These are phyloP conservation scores for Athalia rosae DNA, from an alignment of 2,888 invertebrate species.

Conservation along the genomic window DNA sequence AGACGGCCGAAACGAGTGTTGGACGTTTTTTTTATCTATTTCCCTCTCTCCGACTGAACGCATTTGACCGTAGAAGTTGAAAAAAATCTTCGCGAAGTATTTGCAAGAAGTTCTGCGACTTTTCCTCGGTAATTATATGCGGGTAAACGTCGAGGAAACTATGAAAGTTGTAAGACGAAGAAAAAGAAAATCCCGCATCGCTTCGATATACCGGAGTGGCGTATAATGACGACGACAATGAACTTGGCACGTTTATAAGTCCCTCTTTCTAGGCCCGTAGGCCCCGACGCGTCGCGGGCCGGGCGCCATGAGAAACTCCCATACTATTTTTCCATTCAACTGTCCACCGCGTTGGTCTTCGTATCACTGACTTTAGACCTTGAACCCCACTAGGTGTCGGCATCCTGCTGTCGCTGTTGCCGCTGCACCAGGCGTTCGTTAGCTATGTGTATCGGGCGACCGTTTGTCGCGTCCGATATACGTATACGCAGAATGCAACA, in stretches of 20 bases:
- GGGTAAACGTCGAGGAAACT: too few species aligned
- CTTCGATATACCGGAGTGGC: conserved; percentile 48
- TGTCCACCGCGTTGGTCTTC: conserved; percentile 34
- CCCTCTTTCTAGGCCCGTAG: conserved; percentile 1
- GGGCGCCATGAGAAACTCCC: conserved; percentile 66
- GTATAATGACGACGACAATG: conserved; percentile 57
- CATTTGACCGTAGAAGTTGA: too few species aligned
- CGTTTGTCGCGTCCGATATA: background rate
- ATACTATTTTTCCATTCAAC: conserved; percentile 57
- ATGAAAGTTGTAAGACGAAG: too few species aligned
- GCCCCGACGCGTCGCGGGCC: conserved; percentile 48
- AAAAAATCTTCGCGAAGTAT: too few species aligned
- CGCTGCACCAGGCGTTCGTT: background rate
- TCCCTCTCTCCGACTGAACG: too few species aligned
- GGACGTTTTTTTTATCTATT: too few species aligned
- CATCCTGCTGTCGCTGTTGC: conserved; percentile 20
- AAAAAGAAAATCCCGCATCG: background rate
- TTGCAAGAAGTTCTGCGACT: too few species aligned
- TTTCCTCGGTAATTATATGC: too few species aligned
- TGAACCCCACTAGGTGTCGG: conserved; percentile 21
- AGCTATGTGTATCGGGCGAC: background rate
- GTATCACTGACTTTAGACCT: conserved; percentile 42
- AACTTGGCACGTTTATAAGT: conserved; percentile 55
- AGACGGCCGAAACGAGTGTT: too few species aligned
- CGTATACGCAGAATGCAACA: background rate